Evolutionary conservation across 2,888 invertebrate genomes (phyloP), one percentile per base, ranked within the genome.

Genomic region (Sesamia inferens): DNA sequence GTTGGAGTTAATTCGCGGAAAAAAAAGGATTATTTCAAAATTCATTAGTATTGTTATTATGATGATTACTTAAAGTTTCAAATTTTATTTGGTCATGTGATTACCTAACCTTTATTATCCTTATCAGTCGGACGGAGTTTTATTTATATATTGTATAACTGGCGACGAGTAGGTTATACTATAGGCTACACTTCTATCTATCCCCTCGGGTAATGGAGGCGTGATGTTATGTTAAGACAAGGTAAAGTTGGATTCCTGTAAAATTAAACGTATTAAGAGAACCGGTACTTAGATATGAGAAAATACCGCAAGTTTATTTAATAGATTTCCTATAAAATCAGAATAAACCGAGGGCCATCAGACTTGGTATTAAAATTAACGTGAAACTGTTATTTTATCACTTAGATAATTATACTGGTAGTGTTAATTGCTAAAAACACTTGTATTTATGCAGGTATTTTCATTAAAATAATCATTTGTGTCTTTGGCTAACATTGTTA

Each of bases 321-420:
- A 48, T 44, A 55, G 24, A 68, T 63, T 68, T 58, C 57, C 76
- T 54, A 64, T 69, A 69, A 76, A 76, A 76, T 76, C 7, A 0
- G 13, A 59, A 69, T 64, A 58, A 64, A 63, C 47, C 69, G 47
- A 7, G n/a, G 6, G 7, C 13, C 47, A n/a, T 70, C 14, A 24
- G 31, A 76, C 24, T 59, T 22, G 19, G 51, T 39, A n/a, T 11
- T 76, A 55, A 55, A 71, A 71, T 48, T 31, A 48, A 71, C 61
- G 0, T 47, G 5, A 39, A 76, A 76, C 75, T 69, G 54, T 76
- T 51, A 47, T 76, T 59, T 74, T 44, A 47, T 44, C 31, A 44
- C 48, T 44, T 39, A n/a, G 6, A 5, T 65, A n/a, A n/a, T 51
- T 22, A 22, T 19, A 19, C 16, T 10, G 8, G 6, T 31, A 14